Base-by-base conservation (phyloP, 1,140 invertebrate species). In the Odontomachus brunneus region DNA sequence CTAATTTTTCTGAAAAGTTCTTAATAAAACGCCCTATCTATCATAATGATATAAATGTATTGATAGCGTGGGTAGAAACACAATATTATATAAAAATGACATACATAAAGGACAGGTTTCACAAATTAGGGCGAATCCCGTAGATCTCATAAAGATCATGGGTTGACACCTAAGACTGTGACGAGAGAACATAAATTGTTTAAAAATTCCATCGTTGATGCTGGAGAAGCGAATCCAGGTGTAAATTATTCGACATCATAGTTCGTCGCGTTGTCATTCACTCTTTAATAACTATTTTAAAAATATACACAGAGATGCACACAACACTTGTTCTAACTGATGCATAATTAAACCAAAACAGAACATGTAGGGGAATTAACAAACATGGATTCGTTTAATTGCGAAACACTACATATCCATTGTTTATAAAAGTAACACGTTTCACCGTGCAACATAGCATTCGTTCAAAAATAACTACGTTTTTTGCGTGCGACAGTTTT, bases 331-430 rank as follows among this genome's bases (percentile, higher is more conserved):
- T 57, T 69, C 63, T 69, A 69, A 55, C 63, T 24, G 49, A 76
- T 76, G 75, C 63, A 80, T 80, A 80, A 80, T 80, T 80, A 71
- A 80, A 80, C 69, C 60, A 66, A 76, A 76, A 76, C 75, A 71
- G 14, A 80, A 24, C 51, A 48, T 69, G 51, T 26, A 29, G 29
- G 17, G n/a, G 57, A 80, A 80, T 80, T 69, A 71, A 29, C 24
- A 80, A 80, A 80, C 75, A 59, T 71, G 51, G 14, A 80, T 71
- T 80, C 69, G 75, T 57, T n/a, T n/a, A n/a, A n/a, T n/a, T n/a
- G n/a, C 9, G 51, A 19, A 26, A 5, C 26, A 57, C 65, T 78
- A 22, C 38, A 29, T 26, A 33, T 80, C 51, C 9, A 38, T 57
- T 80, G 51, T 80, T 80, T 80, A 57, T 80, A 57, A 80, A 80